Evolutionary conservation across 1,140 invertebrate species (phyloP).

Genomic region (Bombyx mandarina): DNA sequence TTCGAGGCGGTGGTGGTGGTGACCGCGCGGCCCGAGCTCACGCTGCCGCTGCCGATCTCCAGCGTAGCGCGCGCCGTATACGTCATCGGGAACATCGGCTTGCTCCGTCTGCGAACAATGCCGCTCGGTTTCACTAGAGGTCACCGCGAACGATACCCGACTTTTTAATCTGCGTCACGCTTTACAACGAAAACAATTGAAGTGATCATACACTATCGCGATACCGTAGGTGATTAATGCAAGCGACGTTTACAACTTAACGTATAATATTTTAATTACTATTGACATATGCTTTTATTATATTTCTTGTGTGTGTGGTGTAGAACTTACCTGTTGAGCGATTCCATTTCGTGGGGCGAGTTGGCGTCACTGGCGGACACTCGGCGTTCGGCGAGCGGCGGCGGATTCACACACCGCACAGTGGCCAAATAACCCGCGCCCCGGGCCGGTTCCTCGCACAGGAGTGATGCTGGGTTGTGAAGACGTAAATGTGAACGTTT

Average conservation of each 20-base stretch:
- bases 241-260: no score
- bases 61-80: constrained; percentile 73
- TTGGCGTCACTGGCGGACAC: constrained; percentile 57
- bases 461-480: constrained; percentile 32
- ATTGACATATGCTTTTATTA: no score
- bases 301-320: not conserved
- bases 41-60: constrained; percentile 65
- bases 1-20: constrained; percentile 65
- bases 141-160: no score
- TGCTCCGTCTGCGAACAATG: constrained; percentile 48
- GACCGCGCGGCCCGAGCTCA: constrained; percentile 61
- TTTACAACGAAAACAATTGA: no score
- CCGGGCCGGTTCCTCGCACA: constrained; percentile 49
- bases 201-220: no score
- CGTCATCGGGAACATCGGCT: constrained; percentile 60
- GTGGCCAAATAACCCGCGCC: constrained; percentile 62
- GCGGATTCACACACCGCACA: constrained; percentile 66
- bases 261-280: no score
- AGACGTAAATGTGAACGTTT: no score
- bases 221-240: no score
- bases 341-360: constrained; percentile 32
- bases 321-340: constrained; percentile 32
- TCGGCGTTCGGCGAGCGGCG: constrained; percentile 57
- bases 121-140: constrained; percentile 4
- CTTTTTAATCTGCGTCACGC: no score